Evolutionary conservation across 2,888 invertebrate species (phyloP).

Genomic region (Drosophila formosana): DNA sequence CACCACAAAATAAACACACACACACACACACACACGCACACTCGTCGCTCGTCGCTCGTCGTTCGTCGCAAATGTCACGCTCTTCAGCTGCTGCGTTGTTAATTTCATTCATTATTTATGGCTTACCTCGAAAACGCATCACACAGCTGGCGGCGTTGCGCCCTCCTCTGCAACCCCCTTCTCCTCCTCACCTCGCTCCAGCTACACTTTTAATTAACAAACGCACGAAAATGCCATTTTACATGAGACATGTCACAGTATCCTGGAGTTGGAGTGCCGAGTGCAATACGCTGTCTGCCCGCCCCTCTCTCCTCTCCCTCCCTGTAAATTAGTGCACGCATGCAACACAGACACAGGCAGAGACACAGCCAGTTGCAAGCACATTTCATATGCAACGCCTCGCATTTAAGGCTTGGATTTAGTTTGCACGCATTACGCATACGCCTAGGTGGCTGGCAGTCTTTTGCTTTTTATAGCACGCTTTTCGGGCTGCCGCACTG

Average conservation of each 20-base stretch:
- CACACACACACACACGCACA: background rate
- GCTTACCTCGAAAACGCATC: constrained; percentile 81
- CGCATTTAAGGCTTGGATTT: constrained; percentile 6
- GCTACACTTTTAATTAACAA: constrained; percentile 77
- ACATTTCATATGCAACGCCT: constrained; percentile 29
- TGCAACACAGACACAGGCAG: constrained; percentile 36
- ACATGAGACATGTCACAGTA: constrained; percentile 56
- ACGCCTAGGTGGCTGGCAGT: constrained; percentile 10
- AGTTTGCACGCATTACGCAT: constrained; percentile 32
- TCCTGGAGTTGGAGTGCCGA: constrained; percentile 16
- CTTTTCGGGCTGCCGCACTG: constrained; percentile 16
- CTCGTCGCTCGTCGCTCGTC: too few relatives aligned
- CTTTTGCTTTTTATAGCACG: constrained; percentile 22
- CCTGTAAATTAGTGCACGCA: constrained; percentile 51
- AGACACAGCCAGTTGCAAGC: constrained; percentile 7
- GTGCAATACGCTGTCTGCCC: constrained; percentile 51
- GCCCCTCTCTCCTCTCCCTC: background rate
- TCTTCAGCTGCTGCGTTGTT: constrained; percentile 69
- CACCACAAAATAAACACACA: constrained; percentile 4
- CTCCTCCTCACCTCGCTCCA: background rate
- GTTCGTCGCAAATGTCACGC: constrained; percentile 41
- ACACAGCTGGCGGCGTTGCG: constrained; percentile 45
- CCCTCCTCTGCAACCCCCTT: constrained; percentile 17
- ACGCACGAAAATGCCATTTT: constrained; percentile 77
- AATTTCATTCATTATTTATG: constrained; percentile 84